These are phyloP conservation scores for Bubo blakistoni DNA, from an alignment of 2,113 vertebrate species.

Conservation along the genomic window DNA sequence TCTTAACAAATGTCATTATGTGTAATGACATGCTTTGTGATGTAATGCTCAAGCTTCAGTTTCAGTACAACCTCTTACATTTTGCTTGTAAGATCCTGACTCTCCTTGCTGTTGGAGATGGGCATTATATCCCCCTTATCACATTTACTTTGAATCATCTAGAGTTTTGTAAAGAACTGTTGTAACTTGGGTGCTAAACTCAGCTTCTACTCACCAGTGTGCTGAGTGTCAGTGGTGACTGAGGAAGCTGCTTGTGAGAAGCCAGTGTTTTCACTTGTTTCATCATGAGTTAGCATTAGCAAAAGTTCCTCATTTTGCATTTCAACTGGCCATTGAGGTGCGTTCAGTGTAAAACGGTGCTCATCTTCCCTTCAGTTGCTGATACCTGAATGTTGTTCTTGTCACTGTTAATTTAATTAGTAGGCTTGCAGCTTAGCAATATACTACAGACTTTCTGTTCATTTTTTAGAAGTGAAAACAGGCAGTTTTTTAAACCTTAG, in stretches of 20 bases:
- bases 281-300: background rate
- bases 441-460: background rate
- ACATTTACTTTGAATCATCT: background rate
- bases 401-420: background rate
- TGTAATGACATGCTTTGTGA: background rate
- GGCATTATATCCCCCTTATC: background rate
- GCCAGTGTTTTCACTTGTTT: background rate
- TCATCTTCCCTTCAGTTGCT: background rate
- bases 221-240: too few relatives aligned
- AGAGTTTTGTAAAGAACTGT: background rate
- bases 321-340: background rate
- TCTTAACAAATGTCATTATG: background rate
- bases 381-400: background rate
- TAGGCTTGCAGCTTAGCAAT: background rate
- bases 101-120: background rate
- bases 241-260: background rate
- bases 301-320: background rate
- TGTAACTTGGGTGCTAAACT: background rate
- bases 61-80: background rate
- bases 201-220: rapidly evolving
- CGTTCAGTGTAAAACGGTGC: rapidly evolving
- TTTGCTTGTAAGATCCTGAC: background rate
- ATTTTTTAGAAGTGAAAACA: background rate
- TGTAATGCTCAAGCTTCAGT: background rate
- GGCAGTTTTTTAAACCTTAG: background rate